Base-by-base conservation (phyloP, 2,113 vertebrate genomes). In the Cottus gobio region DNA sequence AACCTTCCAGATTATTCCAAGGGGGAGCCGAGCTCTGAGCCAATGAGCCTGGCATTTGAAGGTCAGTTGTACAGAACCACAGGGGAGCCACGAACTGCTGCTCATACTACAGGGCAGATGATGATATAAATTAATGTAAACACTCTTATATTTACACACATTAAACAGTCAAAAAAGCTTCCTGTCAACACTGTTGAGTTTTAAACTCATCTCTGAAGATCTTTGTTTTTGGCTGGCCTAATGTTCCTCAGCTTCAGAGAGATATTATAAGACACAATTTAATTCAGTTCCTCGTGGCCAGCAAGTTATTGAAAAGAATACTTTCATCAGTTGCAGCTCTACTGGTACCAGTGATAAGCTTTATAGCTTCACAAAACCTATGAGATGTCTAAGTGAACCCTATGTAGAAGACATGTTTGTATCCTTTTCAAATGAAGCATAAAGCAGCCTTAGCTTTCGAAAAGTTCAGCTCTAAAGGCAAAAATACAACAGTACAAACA, bases 1-100 rank as follows among this genome's bases (percentile, higher is more conserved):
- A 90, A 89, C 85, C 81, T 90, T 83, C 89, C 15, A 52, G 58
- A 56, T 84, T 71, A 79, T 82, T 86, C 80, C 77, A 75, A 37
- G 64, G 26, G 83, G 82, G 65, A 72, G 31, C 24, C 3, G 5
- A 57, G 76, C 76, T 79, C 64, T 54, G 70, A 85, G 75, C 75
- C 75, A 13, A 61, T 6, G 65, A 80, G 87, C n/a, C 78, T 85
- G 79, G 72, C 85, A 82, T 89, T 90, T 91, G 87, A 92, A 92
- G 87, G 89, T 91, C 90, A 85, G 3, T 67, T 7, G 3, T 50
- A 44, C 61, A 52, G 48, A 82, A 68, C 48, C 66, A 48, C 72
- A 34, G 44, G 30, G 22, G 56, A 62, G 54, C 60, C 39, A 24
- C 30, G 75, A 75, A 61, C 42, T 24, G 5, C 18, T 62, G 72